These are phyloP conservation scores for Drosophila willistoni DNA, from an alignment of 1,140 invertebrate species.

Conservation along the genomic window DNA sequence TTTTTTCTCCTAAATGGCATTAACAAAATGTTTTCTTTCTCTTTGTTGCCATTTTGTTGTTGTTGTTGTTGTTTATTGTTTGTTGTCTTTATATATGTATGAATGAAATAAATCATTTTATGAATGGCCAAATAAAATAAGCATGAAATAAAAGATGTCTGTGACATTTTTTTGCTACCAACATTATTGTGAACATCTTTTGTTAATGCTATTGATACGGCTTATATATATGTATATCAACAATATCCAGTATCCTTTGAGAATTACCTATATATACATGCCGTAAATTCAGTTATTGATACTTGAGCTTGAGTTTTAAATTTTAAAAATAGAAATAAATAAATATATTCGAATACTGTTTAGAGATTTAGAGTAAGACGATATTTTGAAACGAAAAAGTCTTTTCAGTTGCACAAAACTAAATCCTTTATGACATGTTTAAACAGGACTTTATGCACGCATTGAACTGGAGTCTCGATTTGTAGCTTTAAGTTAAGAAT, in stretches of 20 bases:
- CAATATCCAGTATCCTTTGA: background rate
- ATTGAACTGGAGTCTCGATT: background rate
- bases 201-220: constrained; percentile 3
- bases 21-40: constrained; percentile 41
- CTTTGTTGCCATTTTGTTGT: background rate
- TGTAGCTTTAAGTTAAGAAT: constrained; percentile 49
- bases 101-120: constrained; percentile 54
- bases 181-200: constrained; percentile 19
- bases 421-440: too few relatives aligned
- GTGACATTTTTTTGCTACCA: constrained; percentile 30
- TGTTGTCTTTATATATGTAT: constrained; percentile 8
- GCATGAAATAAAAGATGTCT: constrained; percentile 26
- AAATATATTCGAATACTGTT: background rate
- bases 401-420: too few relatives aligned
- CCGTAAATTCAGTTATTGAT: background rate
- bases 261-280: background rate
- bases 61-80: constrained; percentile 1
- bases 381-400: too few relatives aligned
- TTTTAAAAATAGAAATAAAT: background rate
- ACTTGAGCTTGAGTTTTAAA: background rate
- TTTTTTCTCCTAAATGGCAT: constrained; percentile 56
- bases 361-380: background rate
- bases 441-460: too few relatives aligned
- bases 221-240: background rate
- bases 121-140: constrained; percentile 34